phyloP scores from a whole-genome alignment of 2,888 invertebrate species.

The Plagodis dolabraria region DNA sequence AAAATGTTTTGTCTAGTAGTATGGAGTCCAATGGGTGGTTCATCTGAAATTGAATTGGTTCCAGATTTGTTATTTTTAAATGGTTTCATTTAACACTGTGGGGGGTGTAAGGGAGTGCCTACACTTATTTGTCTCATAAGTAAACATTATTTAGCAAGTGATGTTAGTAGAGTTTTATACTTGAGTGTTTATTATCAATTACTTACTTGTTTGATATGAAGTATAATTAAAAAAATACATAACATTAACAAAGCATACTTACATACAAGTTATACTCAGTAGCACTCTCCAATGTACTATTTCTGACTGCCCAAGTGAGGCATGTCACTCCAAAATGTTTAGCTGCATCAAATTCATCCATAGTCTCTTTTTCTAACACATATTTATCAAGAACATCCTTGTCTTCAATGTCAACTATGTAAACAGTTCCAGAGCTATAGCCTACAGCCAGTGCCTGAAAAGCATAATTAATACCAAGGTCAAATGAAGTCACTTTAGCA shows the following conservation, averaged over 20 bases:
- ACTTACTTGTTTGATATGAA: too few species aligned
- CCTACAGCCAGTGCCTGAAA: slow-evolving; percentile 88
- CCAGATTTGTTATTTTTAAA: too few species aligned
- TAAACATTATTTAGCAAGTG: too few species aligned
- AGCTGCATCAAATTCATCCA: slow-evolving; percentile 71
- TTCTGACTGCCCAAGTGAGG: slow-evolving; percentile 88
- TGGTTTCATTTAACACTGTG: too few species aligned
- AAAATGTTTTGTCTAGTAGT: too few species aligned
- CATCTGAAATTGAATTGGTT: too few species aligned
- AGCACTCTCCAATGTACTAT: slow-evolving; percentile 73
- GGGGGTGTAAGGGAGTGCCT: too few species aligned
- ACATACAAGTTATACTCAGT: slow-evolving; percentile 77
- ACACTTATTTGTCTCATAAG: too few species aligned
- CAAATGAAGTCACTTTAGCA: not conserved
- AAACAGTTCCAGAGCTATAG: slow-evolving; percentile 88
- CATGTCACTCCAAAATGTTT: slow-evolving; percentile 88
- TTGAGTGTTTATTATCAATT: too few species aligned
- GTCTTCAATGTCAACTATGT: slow-evolving; percentile 93
- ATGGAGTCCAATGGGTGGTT: too few species aligned
- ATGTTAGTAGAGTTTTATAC: too few species aligned
- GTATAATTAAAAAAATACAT: not conserved
- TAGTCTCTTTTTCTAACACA: slow-evolving; percentile 69
- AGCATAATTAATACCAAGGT: not conserved
- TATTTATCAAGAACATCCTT: slow-evolving; percentile 90
- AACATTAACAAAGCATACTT: slow-evolving; percentile 40